These are phyloP conservation scores for Anticlea derivata DNA, from an alignment of 2,888 invertebrate genomes.

Conservation along the genomic window DNA sequence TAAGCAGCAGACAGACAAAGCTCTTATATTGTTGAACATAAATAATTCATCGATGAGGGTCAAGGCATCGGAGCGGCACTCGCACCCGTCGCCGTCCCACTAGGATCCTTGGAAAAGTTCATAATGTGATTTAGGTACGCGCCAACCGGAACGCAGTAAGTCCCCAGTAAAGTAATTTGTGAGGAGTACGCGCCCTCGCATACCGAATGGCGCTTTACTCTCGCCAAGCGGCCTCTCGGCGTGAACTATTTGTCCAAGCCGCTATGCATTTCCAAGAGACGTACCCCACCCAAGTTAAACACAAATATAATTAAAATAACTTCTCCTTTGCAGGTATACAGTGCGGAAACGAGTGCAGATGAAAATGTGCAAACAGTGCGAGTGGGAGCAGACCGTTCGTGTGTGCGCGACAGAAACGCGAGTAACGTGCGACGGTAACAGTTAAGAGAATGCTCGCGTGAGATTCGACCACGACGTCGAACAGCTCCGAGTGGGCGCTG, in stretches of 20 bases:
- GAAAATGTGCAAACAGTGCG: constrained; percentile 57
- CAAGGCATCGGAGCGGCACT: constrained; percentile 32
- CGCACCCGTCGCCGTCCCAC: constrained; percentile 19
- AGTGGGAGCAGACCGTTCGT: constrained; percentile 48
- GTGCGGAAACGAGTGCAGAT: constrained; percentile 28
- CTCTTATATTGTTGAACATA: constrained; percentile 53
- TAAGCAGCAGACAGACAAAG: constrained; percentile 49
- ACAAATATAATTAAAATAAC: constrained; percentile 31
- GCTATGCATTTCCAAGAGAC: constrained; percentile 49
- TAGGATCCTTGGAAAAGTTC: constrained; percentile 56
- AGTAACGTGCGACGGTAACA: constrained; percentile 58
- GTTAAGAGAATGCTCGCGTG: constrained; percentile 66
- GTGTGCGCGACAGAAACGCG: constrained; percentile 50
- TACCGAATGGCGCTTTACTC: constrained; percentile 42
- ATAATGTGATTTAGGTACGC: constrained; percentile 61
- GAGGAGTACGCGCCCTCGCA: constrained; percentile 53
- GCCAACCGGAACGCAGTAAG: constrained; percentile 46
- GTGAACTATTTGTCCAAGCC: constrained; percentile 43
- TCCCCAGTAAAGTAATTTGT: constrained; percentile 54
- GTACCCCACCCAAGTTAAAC: constrained; percentile 27
- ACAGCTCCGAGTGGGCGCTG: constrained; percentile 71
- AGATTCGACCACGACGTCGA: constrained; percentile 75
- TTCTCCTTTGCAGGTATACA: constrained; percentile 52
- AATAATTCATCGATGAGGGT: constrained; percentile 57
- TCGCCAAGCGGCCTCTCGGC: constrained; percentile 23